phyloP scores from a whole-genome alignment of 1,140 invertebrate species.

The Temnothorax longispinosus region DNA sequence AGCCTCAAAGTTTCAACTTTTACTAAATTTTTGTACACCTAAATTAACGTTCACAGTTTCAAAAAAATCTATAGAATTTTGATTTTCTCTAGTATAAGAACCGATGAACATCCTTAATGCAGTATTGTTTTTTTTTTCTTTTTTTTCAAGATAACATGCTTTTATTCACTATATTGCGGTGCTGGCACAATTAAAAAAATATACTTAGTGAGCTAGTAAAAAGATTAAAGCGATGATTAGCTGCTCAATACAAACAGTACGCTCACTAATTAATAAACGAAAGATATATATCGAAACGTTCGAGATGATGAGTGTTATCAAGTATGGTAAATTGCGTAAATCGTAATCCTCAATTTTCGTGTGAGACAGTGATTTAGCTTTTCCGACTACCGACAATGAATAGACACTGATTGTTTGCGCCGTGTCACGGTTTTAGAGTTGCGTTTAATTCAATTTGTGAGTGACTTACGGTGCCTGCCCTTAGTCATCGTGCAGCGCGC shows the following conservation, averaged over 20 bases:
- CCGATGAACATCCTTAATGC: too few relatives aligned
- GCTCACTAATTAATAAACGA: constrained; percentile 17
- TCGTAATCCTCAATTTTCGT: constrained; percentile 54
- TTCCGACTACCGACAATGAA: constrained; percentile 59
- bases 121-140: too few relatives aligned
- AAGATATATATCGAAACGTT: not conserved
- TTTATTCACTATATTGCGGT: not conserved
- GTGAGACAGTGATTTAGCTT: constrained; percentile 52
- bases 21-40: too few relatives aligned
- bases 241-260: not conserved
- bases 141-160: not conserved
- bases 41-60: too few relatives aligned
- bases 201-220: not conserved
- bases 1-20: too few relatives aligned
- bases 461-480: constrained; percentile 71
- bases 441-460: constrained; percentile 75
- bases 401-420: constrained; percentile 72
- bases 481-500: constrained; percentile 69
- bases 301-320: constrained; percentile 12
- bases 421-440: constrained; percentile 72
- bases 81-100: too few relatives aligned
- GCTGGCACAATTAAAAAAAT: not conserved
- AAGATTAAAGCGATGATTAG: not conserved
- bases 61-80: too few relatives aligned
- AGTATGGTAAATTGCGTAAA: constrained; percentile 19